Base-by-base conservation (phyloP, 2,797 vertebrate species). In the Acomys russatus region DNA sequence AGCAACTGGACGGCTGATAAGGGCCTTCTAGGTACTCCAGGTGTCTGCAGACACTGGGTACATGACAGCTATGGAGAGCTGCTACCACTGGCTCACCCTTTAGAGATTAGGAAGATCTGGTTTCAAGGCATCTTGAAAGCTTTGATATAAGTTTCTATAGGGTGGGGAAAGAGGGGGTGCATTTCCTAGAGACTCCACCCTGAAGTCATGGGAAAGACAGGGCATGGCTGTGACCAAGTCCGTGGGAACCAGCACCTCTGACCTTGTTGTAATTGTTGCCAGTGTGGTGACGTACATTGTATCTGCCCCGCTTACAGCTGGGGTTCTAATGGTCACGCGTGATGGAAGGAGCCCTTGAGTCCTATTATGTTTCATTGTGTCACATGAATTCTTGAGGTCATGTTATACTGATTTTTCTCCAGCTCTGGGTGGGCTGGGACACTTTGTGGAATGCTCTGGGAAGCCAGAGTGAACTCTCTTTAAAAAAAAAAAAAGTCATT, bases 361-460 rank as follows among this genome's bases (percentile, higher is more conserved):
- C 61, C 35, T 70, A 86, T 93, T 80, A n/a, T 63, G 44, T 94
- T 86, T 54, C 61, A 94, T 74, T 91, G 79, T 66, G 28, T 68
- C 88, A 94, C 95, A 88, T 82, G 91, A 51, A 90, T 61, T 91
- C 78, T 87, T 22, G 28, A 92, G 78, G 82, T 90, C 74, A 18
- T 30, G 61, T 90, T 92, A 9, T n/a, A 83, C 80, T 90, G 30
- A 56, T n/a, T 78, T 74, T 35, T n/a, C 35, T 3, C 61, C 71
- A 88, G 73, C 71, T 85, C 90, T 44, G 90, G 86, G 66, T 63
- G n/a, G 88, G 76, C 77, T 25, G 56, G 79, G 84, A 38, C 1
- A 33, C 74, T 88, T 77, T 86, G 78, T 87, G 63, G 77, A 56
- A 20, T 77, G 93, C 22, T 90, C 88, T 12, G 9, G 9, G 59